Evolutionary conservation across 2,888 invertebrate genomes (phyloP), one percentile per base, ranked within the genome.

Genomic region (Orthosia incerta): DNA sequence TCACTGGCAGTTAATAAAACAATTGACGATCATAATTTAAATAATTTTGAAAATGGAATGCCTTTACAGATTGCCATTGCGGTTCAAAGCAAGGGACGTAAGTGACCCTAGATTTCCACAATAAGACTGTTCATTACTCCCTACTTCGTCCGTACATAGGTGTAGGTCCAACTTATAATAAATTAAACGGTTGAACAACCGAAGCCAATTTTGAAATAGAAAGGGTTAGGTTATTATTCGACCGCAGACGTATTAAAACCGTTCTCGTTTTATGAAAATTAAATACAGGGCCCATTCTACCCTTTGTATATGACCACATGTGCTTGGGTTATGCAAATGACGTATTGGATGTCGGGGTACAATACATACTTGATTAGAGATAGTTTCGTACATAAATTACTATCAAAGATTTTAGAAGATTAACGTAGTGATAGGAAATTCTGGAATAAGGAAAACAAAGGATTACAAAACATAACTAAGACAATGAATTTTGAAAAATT

Each of bases 251-350:
- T 94, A 95, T 96, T 95, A 95, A 94, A 95, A 93, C 90, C 90
- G 93, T 93, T 92, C 90, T 94, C 93, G 93, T 95, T 95, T 94
- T 95, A 95, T 95, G 94, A 95, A 96, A 96, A 96, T 96, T 96
- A 95, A 95, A 96, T 95, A 95, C 94, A 91, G 93, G 92, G 90
- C 89, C 92, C 88, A 91, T 93, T 92, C 90, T 90, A 91, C 92
- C 95, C 95, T 94, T 94, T 95, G 94, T 94, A 93, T 94, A 94
- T 93, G 93, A 91, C 92, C 95, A 95, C 95, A 96, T 96, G 95
- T 95, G 96, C 92, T 91, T 87, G 92, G 94, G 91, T 91, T 96
- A 96, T 96, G 95, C 94, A 95, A 95, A 96, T 95, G 93, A 93
- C 88, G 93, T 94, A 95, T 95, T 92, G 94, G 92, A 91, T 94